phyloP scores from a whole-genome alignment of 1,140 invertebrate genomes.

The Leptinotarsa texana region DNA sequence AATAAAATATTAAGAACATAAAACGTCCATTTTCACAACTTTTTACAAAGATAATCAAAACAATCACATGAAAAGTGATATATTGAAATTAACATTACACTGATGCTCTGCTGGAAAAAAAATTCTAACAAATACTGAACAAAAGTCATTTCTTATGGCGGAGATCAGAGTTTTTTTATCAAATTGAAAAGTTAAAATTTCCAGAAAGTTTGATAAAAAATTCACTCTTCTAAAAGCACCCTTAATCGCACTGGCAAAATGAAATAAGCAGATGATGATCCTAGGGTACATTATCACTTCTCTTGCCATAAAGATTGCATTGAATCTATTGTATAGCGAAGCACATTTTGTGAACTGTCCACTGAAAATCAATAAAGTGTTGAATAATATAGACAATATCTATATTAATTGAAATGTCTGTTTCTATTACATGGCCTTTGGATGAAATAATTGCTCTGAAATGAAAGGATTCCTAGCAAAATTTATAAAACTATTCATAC shows the following conservation, averaged over 20 bases:
- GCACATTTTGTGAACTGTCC: not conserved
- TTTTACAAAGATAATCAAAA: not conserved
- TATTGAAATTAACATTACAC: not conserved
- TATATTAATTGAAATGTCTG: not conserved
- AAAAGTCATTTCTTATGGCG: not conserved
- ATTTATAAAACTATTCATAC: slow-evolving; percentile 27
- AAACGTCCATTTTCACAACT: too few relatives aligned
- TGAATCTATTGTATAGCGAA: not conserved
- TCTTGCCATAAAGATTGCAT: too few relatives aligned
- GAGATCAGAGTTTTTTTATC: too few relatives aligned
- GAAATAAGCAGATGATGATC: too few relatives aligned
- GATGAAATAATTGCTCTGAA: too few relatives aligned
- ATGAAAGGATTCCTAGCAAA: too few relatives aligned
- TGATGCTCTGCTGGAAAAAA: not conserved
- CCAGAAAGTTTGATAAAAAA: too few relatives aligned
- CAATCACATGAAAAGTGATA: not conserved
- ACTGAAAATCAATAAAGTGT: not conserved
- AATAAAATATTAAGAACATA: not conserved
- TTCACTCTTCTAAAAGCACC: too few relatives aligned
- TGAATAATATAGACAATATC: not conserved
- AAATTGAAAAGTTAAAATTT: too few relatives aligned
- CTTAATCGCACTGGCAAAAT: too few relatives aligned
- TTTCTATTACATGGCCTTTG: not conserved
- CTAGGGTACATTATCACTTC: too few relatives aligned
- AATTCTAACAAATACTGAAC: not conserved